Conservation (phyloP, 1,140 invertebrate genomes). For the Bombyx mori region ASM3026992v2 NC_085125.1:8224001-8224500, state of each 20-base stretch:
- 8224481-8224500: constrained; percentile 7
- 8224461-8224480: constrained; percentile 12
- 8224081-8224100: constrained; percentile 59
- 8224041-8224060: constrained; percentile 17
- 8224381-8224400: constrained; percentile 48
- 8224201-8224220: constrained; percentile 51
- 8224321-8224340: constrained; percentile 31
- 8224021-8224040: constrained; percentile 1
- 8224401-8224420: constrained; percentile 39
- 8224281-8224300: constrained; percentile 59
- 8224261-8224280: constrained; percentile 45
- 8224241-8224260: constrained; percentile 36
- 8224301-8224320: constrained; percentile 42
- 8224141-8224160: constrained; percentile 24
- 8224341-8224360: constrained; percentile 20
- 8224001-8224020: constrained; percentile 7
- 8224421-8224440: constrained; percentile 47
- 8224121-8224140: constrained; percentile 48
- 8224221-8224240: constrained; percentile 49
- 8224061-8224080: constrained; percentile 41
- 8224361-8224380: constrained; percentile 22
- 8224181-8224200: constrained; percentile 32
- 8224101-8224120: constrained; percentile 54
- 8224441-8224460: constrained; percentile 59
- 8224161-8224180: constrained; percentile 37